Evolutionary conservation across 2,797 vertebrate species (phyloP).

Genomic region (Catharus ustulatus): DNA sequence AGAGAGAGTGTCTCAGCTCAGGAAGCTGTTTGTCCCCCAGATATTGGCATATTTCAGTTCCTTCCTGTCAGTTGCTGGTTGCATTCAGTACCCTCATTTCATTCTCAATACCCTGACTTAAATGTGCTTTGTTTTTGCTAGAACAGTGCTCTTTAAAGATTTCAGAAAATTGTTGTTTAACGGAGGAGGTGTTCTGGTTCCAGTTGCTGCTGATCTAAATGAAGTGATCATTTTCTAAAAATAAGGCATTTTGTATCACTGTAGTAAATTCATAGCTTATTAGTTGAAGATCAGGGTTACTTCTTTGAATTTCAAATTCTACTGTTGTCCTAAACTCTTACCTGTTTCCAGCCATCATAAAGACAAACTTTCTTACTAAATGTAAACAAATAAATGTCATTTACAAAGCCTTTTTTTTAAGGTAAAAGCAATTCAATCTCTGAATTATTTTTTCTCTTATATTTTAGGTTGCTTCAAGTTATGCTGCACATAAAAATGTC

Average conservation of each 20-base stretch:
- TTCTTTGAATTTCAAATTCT: not conserved
- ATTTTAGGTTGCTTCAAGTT: slow-evolving; percentile 8
- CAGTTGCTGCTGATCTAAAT: not conserved
- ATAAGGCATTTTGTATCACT: not conserved
- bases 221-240: not conserved
- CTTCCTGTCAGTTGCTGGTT: not conserved
- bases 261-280: not conserved
- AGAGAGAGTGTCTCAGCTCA: not conserved
- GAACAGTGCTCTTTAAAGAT: not conserved
- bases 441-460: not conserved
- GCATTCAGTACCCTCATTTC: not conserved
- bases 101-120: not conserved
- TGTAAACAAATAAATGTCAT: not conserved
- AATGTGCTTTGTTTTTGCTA: not conserved
- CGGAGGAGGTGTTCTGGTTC: not conserved
- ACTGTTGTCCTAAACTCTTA: not conserved
- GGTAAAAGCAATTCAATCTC: not conserved
- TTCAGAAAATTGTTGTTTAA: not conserved
- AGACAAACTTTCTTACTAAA: not conserved
- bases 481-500: not conserved
- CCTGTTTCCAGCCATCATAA: not conserved
- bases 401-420: not conserved
- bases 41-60: not conserved
- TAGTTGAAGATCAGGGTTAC: not conserved
- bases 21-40: not conserved